Base-by-base conservation (phyloP, 2,888 invertebrate species). In the Mythimna pallens region DNA sequence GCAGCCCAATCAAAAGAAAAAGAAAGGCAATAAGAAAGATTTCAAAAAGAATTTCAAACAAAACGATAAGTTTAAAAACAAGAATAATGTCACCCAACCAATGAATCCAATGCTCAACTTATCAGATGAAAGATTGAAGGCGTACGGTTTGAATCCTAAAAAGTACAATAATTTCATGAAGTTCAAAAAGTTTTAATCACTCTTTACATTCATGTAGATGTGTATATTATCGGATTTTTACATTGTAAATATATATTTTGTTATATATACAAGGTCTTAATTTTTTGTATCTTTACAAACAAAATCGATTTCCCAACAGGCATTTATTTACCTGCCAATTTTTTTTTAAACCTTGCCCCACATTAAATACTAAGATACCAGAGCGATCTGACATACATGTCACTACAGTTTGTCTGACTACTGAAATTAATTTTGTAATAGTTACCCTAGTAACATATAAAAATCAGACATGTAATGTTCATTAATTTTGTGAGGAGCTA, bases 81-180 rank as follows among this genome's bases (percentile, higher is more conserved):
- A 89, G 64, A 83, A 85, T 69, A 83, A 82, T 30, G 87, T 82
- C 50, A 87, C 82, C 4, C 87, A 88, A 62, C 85, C 88, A 4
- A 86, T 90, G 43, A 92, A 95, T 84, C 94, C 94, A 12, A 86
- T 96, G 30, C 89, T 87, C 52, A 94, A 93, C 68, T 90, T 98
- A 40, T 97, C 98, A 3, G 98, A 99, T 92, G 98, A 98, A 82
- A 97, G 99, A 82, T 96, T 99, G 12, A 97, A 98, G 89, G 99
- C 99, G 0, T 99, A 98, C 92, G 99, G 99, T 69, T 97, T 99
- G 55, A 99, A 99, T 96, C 99, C 99, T 0, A 98, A 98, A 89
- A 99, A 98, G 91, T 98, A 98, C 88, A 98, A 97, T 89, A 97
- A 98, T 89, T 98, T 98, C 92, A 93, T 98, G 81, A 98, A 97